Evolutionary conservation across 2,888 invertebrate genomes (phyloP), one percentile per base, ranked within the genome.

Genomic region (Synanthedon formicaeformis): DNA sequence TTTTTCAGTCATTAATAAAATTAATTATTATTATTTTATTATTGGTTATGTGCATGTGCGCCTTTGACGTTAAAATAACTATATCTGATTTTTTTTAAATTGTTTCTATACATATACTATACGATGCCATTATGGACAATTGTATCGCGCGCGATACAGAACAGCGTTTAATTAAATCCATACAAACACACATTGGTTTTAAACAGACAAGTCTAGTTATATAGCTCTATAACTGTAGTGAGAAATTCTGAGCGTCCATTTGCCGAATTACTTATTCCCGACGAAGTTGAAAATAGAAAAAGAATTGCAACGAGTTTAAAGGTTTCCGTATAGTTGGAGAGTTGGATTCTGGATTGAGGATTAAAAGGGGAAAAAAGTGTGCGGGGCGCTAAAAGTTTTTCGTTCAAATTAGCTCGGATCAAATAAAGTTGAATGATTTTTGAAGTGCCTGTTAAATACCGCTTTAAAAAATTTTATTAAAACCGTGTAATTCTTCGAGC

Each of bases 261-360:
- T 55, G 54, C 52, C 18, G 55, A 54, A 60, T 60, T 59, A 57
- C 56, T 59, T 56, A 59, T 59, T 59, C 59, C 51, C 53, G 40
- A 40, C 55, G 41, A 51, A 53, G 54, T 50, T 45, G 13, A 52
- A 54, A 52, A 53, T 53, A 56, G 53, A 57, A 56, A 55, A 55
- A 54, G 45, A 45, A 45, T 45, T 3, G 13, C 14, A 6, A n/a
- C 13, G 6, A 45, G 45, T 45, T 10, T 45, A n/a, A 45, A 45
- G 45, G 45, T 13, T 45, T 5, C 34, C 41, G n/a, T 45, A 45
- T 45, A 45, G 45, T 45, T 45, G 12, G n/a, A 14, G 13, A 45
- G 45, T 45, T 45, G 13, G 14, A 13, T 13, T 45, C 45, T 8
- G 45, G 45, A 45, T 45, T 6, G 45, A 5, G 13, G 45, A 45